Evolutionary conservation across 2,113 vertebrate genomes (phyloP), one percentile per base, ranked within the genome.

Genomic region (Spheniscus mendiculus): DNA sequence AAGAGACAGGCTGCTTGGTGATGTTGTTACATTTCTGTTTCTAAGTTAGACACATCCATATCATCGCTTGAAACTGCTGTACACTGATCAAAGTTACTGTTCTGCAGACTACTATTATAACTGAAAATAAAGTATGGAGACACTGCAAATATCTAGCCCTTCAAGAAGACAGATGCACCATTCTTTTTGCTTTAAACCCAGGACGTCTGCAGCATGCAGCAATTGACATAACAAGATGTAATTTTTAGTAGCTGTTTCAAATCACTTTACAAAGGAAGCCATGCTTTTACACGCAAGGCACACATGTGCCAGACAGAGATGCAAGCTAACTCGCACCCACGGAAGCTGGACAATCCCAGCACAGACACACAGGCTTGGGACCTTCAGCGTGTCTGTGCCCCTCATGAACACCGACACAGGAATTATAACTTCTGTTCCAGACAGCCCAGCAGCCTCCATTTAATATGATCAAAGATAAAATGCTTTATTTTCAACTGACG

Each of bases 261-360:
- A 76, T 69, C 52, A 8, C 27, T 83, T 61, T 13, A 42, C 34
- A 34, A 85, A 79, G 66, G 40, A 87, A 89, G 59, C 2, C 44
- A 63, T 2, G 5, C 15, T 10, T 34, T 65, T 83, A 66, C 2
- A 5, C 1, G 1, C 21, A 36, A 82, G 29, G 71, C n/a, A 79
- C 15, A n/a, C 15, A 5, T 0, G 1, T n/a, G 34, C 38, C 67
- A 47, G 53, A 36, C 49, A 50, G 71, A 77, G 30, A 40, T 11
- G 10, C 22, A 63, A 49, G 21, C 5, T 34, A 26, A 11, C 42
- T 15, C 3, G 2, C 32, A 16, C 14, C 30, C 0, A 0, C 1
- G 5, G 73, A 32, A 87, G 22, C 36, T 10, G 40, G 50, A 40
- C 30, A 61, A 30, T 17, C 42, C 69, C 69, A 63, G 26, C 38